Evolutionary conservation across 1,140 invertebrate species (phyloP), one percentile per base, ranked within the genome.

Genomic region (Dendrolimus punctatus): DNA sequence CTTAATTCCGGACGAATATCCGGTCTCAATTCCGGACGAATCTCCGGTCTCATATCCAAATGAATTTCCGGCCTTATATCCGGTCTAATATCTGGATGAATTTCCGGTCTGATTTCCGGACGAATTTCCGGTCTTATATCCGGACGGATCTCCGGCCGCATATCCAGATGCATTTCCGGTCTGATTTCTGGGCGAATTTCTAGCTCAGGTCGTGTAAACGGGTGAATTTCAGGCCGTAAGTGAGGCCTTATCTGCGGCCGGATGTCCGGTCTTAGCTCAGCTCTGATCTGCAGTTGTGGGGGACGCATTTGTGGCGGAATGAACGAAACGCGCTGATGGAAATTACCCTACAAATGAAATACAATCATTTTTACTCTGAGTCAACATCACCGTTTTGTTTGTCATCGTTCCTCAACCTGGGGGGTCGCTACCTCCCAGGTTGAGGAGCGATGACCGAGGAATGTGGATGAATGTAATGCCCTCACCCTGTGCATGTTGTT

Each of bases 401-500:
- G n/a, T n/a, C n/a, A n/a, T n/a, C n/a, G n/a, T n/a, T n/a, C n/a
- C 23, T 23, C 23, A 23, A 23, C 23, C 23, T 23, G 23, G 23
- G 23, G 23, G 23, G 23, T 23, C 23, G 23, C 23, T 1, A 23
- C 23, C 23, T n/a, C 23, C 23, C 23, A 23, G 23, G 23, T 23
- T 23, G 23, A 23, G 23, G 23, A 23, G 23, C 23, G 23, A 23
- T 23, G 23, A 23, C 23, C 23, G 23, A 23, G 23, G 23, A 23
- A 23, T 3, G 23, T 3, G 23, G 23, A 23, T 23, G 23, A 23
- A 23, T 23, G 23, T 23, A 23, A 23, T 23, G 23, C 3, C 1
- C 72, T 64, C 36, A 79, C 75, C 64, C 73, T 55, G 9, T 65
- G 64, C 46, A 62, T 46, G 40, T 79, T 66, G 39, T 76, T 67